Percentiles rank a stretch among this genome's conserved stretches.
Evolutionary conservation across 2,888 invertebrate species (phyloP).

Genomic region (Macaria notata): DNA sequence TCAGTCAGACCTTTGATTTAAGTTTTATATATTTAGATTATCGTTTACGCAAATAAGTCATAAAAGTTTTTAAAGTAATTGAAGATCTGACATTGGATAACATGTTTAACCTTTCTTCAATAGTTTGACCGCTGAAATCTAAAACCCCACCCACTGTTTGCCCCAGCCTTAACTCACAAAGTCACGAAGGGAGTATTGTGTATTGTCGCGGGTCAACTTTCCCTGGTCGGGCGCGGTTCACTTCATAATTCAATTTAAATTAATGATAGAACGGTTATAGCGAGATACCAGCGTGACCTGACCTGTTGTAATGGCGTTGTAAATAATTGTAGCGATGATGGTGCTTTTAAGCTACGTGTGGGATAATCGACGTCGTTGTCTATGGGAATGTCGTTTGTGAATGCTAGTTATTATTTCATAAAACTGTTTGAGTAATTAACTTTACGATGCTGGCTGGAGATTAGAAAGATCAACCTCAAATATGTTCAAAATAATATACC

Average conservation of each 20-base stretch:
- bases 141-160: background rate
- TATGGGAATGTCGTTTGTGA: conserved; percentile 6
- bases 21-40: too few species aligned
- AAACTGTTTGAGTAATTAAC: too few species aligned
- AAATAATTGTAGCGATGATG: conserved; percentile 26
- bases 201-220: conserved; percentile 29
- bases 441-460: too few species aligned
- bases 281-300: conserved; percentile 52
- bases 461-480: too few species aligned
- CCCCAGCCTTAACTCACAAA: conserved; percentile 21
- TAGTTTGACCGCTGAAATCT: background rate
- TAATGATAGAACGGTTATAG: conserved; percentile 42
- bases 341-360: conserved; percentile 19
- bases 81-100: too few species aligned
- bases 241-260: conserved; percentile 52
- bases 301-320: conserved; percentile 40
- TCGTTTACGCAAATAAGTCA: too few species aligned
- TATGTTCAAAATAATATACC: too few species aligned
- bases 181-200: conserved; percentile 15
- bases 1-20: too few species aligned
- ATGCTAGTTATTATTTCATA: background rate
- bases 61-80: too few species aligned
- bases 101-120: too few species aligned
- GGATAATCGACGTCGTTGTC: conserved; percentile 12
- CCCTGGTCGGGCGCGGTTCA: conserved; percentile 33